Percentiles rank a stretch among this genome's conserved stretches.
These are phyloP conservation scores for Venustaconcha ellipsiformis DNA, from an alignment of 1,140 invertebrate species.

Conservation along the genomic window DNA sequence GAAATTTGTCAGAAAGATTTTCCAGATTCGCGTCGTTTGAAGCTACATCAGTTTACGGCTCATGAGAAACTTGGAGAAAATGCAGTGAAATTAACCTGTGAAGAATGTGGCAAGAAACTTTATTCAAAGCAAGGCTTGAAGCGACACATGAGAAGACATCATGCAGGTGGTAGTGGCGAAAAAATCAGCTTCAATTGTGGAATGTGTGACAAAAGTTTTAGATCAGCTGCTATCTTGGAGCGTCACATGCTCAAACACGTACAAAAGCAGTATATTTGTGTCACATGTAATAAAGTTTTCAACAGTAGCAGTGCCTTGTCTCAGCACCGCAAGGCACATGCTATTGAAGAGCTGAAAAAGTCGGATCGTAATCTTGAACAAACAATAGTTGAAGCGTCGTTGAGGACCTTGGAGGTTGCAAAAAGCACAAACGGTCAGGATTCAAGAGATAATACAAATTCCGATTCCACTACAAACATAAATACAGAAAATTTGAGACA, in stretches of 20 bases:
- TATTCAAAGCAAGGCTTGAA: constrained; percentile 21
- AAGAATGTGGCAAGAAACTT: constrained; percentile 30
- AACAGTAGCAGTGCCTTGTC: not conserved
- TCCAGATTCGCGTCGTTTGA: constrained; percentile 23
- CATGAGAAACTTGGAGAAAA: constrained; percentile 25
- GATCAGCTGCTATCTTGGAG: constrained; percentile 11
- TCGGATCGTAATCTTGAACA: not conserved
- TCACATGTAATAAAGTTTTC: constrained; percentile 19
- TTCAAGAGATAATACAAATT: not conserved
- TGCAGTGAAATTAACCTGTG: constrained; percentile 18
- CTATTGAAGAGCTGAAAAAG: not conserved
- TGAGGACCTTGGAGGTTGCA: not conserved
- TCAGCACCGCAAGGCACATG: not conserved
- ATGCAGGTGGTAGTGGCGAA: not conserved
- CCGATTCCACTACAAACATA: not conserved
- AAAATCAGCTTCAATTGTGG: constrained; percentile 22
- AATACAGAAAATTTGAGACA: not conserved
- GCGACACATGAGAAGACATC: constrained; percentile 21
- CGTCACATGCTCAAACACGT: constrained; percentile 7
- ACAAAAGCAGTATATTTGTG: constrained; percentile 28
- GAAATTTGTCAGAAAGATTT: constrained; percentile 29
- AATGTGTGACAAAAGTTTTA: constrained; percentile 29
- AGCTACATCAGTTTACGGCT: constrained; percentile 29
- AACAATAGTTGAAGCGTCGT: not conserved
- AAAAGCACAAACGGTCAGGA: not conserved